Evolutionary conservation across 1,140 invertebrate genomes (phyloP).

Genomic region (Listronotus bonariensis): DNA sequence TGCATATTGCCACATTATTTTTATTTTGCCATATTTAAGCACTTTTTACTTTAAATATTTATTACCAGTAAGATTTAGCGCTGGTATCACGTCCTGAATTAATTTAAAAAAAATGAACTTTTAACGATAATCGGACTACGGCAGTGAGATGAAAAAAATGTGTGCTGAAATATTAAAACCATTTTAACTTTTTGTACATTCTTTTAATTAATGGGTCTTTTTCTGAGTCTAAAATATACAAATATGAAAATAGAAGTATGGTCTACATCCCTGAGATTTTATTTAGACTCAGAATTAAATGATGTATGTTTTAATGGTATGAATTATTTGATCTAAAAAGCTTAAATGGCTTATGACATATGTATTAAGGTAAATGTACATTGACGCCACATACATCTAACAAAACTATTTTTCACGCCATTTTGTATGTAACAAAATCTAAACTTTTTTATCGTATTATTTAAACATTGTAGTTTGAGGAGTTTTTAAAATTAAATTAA

Average conservation of each 20-base stretch:
- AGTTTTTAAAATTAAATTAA: constrained; percentile 51
- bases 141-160: constrained; percentile 19
- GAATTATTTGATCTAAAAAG: background rate
- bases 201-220: constrained; percentile 2
- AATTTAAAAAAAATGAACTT: constrained; percentile 9
- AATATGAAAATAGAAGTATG: constrained; percentile 33
- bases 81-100: constrained; percentile 1
- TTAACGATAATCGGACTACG: constrained; percentile 16
- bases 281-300: constrained; percentile 31
- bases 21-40: no score
- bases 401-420: constrained; percentile 50
- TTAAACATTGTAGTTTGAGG: constrained; percentile 29
- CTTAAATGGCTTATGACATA: constrained; percentile 6
- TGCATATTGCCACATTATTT: no score
- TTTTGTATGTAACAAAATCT: constrained; percentile 52
- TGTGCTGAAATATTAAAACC: constrained; percentile 4
- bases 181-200: constrained; percentile 20
- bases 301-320: constrained; percentile 1
- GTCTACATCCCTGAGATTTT: constrained; percentile 29
- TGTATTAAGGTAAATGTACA: constrained; percentile 34
- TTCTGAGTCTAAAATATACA: constrained; percentile 32
- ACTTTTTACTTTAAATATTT: background rate
- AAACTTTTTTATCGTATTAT: constrained; percentile 25
- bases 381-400: constrained; percentile 42
- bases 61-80: background rate